Conservation (phyloP, 2,797 vertebrate genomes). For the Cossypha heuglini region DNA sequence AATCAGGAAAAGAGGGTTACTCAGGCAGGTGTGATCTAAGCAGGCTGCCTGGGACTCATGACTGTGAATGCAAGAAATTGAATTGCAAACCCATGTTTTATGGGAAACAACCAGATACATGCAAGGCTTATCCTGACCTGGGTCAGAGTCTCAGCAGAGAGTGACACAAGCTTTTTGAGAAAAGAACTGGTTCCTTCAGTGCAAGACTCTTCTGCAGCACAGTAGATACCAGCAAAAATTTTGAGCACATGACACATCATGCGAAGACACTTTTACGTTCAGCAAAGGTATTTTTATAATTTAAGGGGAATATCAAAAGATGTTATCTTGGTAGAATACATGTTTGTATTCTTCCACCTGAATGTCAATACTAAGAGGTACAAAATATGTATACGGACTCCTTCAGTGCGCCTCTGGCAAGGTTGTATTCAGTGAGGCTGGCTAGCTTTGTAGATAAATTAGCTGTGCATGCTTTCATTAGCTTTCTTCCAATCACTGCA, state of each 20-base stretch:
- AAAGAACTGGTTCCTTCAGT: neutral
- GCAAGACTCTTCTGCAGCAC: neutral
- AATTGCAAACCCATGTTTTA: neutral
- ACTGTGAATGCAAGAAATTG: neutral
- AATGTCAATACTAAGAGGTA: neutral
- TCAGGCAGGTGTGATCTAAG: neutral
- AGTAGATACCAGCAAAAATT: neutral
- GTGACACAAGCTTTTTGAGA: neutral
- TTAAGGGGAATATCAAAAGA: neutral
- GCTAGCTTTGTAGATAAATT: neutral
- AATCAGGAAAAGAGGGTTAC: neutral
- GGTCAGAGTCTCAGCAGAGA: neutral
- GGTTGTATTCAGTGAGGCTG: neutral
- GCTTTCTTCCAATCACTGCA: neutral
- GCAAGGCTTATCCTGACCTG: neutral
- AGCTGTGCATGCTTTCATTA: neutral
- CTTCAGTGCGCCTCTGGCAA: neutral
- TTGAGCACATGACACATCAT: neutral
- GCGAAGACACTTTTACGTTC: neutral
- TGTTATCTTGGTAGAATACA: neutral
- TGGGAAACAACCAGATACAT: neutral
- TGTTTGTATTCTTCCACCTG: neutral
- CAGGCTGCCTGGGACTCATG: neutral
- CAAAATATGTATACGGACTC: neutral
- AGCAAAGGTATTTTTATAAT: neutral